Percentiles rank a stretch among this genome's conserved stretches.
phyloP scores from a whole-genome alignment of 2,888 invertebrate species.

The Nebria brevicollis region DNA sequence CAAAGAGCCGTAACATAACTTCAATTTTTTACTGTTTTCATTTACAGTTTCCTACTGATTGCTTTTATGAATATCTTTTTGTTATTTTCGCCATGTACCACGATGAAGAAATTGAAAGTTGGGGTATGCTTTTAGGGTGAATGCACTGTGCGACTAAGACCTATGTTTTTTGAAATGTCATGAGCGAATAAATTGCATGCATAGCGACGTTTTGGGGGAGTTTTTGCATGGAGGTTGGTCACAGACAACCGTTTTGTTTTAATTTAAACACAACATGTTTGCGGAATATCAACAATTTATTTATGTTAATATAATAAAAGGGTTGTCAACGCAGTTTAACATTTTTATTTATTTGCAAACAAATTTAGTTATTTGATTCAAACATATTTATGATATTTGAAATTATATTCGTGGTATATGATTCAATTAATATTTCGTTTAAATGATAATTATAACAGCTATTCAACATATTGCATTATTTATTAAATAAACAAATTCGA shows the following conservation, averaged over 20 bases:
- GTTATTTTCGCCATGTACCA: not conserved
- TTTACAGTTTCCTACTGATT: constrained; percentile 17
- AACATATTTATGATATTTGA: no score
- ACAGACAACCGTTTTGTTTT: not conserved
- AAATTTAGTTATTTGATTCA: not conserved
- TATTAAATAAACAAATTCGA: no score
- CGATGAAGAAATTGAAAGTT: not conserved
- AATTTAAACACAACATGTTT: not conserved
- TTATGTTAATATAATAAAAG: not conserved
- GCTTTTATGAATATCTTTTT: not conserved
- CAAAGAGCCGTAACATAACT: not conserved
- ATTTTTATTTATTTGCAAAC: not conserved
- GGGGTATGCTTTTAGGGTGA: not conserved
- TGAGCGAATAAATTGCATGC: not conserved
- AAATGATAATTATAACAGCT: no score
- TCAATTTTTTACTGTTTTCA: not conserved
- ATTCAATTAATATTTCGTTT: no score
- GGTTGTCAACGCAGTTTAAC: not conserved
- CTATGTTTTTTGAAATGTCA: not conserved
- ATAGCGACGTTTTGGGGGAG: not conserved
- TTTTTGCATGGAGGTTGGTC: not conserved
- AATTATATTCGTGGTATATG: no score
- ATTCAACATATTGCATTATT: no score
- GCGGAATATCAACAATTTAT: not conserved
- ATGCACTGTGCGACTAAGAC: not conserved